phyloP scores from a whole-genome alignment of 2,113 vertebrate genomes.

The Microcebus ravelobensis region DNA sequence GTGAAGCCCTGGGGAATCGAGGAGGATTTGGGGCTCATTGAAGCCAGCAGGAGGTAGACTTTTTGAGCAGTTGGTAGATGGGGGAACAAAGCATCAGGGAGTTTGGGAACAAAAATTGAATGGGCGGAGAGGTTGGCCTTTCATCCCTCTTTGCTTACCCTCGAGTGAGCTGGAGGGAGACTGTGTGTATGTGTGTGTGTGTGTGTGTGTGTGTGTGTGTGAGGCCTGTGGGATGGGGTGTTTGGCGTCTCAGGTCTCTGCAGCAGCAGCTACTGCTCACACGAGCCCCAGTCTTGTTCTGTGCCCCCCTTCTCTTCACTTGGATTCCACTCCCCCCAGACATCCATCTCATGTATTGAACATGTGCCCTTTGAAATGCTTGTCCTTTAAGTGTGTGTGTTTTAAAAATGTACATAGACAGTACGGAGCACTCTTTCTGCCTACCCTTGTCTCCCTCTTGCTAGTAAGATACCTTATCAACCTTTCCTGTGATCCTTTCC shows the following conservation, averaged over 20 bases:
- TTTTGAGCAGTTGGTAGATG: conserved; percentile 32
- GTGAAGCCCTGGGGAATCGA: background rate
- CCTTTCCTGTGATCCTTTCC: background rate
- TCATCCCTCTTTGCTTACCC: too few relatives aligned
- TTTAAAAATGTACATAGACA: background rate
- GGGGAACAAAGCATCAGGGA: background rate
- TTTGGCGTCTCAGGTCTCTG: background rate
- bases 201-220: background rate
- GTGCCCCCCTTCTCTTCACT: background rate
- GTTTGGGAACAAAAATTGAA: background rate
- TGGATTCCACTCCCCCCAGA: background rate
- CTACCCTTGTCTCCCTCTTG: background rate
- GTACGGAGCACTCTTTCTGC: background rate
- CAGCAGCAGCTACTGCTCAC: background rate
- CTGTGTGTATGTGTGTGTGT: background rate
- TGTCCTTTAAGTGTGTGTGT: background rate
- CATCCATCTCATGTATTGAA: background rate
- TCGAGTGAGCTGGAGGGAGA: background rate
- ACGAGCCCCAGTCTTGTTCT: background rate
- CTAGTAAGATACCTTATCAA: background rate
- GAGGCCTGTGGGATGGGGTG: background rate
- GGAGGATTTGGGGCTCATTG: conserved; percentile 28
- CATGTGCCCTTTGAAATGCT: background rate
- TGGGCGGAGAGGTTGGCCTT: background rate
- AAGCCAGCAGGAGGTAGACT: background rate